Evolutionary conservation across 2,113 vertebrate genomes (phyloP), one percentile per base, ranked within the genome.

Genomic region (Ivindomyrus marchei): DNA sequence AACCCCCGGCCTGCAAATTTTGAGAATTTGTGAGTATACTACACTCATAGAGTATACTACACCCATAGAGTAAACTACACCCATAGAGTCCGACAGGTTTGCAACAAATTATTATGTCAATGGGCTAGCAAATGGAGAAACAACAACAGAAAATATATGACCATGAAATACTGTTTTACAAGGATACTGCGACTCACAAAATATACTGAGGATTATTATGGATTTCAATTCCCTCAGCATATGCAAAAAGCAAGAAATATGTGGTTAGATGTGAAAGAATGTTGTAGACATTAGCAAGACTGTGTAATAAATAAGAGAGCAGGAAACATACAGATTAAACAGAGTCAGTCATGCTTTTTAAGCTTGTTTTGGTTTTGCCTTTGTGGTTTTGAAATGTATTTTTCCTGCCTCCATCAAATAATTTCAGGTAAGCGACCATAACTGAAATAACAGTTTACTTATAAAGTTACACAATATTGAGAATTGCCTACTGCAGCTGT

Each of bases 321-420:
- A 46, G 87, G 24, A 31, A 50, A 89, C 47, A 90, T 31, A 88
- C 88, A 87, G 50, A 58, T 87, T 90, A n/a, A 92, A 9, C 27
- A 45, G 27, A 49, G 77, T 15, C 56, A 46, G 53, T 90, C 93
- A 90, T 93, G 91, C 70, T 90, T 92, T 93, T 92, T 90, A 92
- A 91, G 70, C 90, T 36, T 80, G 36, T 85, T 94, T 94, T 92
- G 89, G 89, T 58, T 92, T 91, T 89, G 88, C 74, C 36, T 80
- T 80, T 80, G 74, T 80, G 74, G 36, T 80, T 80, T 77, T 80
- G 2, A 42, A 80, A 19, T 80, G 74, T 5, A 39, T 36, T 80
- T 80, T 80, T n/a, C 74, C 74, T 39, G 36, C 74, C 74, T 80
- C 74, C 4, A 19, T 80, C 17, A 42, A 80, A 80, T 6, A 17